phyloP scores from a whole-genome alignment of 35 echinoderm and acorn worm species.

The Ophiothrix spiculata region DNA sequence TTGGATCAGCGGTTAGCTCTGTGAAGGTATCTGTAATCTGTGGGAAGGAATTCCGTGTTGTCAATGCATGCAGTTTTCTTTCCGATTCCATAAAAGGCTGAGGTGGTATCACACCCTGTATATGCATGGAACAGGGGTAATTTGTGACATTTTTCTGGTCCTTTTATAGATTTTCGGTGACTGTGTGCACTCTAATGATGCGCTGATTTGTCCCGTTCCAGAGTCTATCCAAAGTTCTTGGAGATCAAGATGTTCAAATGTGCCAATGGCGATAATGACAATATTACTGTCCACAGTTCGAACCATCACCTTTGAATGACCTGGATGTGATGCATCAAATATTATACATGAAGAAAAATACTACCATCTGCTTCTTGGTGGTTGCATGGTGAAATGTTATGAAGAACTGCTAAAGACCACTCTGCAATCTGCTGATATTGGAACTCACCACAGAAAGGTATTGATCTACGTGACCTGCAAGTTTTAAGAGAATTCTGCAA shows the following conservation, averaged over 20 bases:
- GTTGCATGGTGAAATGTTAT: background rate
- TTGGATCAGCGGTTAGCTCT: background rate
- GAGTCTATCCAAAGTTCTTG: background rate
- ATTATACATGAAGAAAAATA: background rate
- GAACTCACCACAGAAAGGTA: background rate
- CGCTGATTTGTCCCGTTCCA: background rate
- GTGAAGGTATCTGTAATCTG: background rate
- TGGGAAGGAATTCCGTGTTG: background rate
- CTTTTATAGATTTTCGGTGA: background rate
- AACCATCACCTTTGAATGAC: background rate
- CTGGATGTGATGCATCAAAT: background rate
- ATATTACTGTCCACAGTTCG: background rate
- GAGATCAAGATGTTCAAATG: too few relatives aligned
- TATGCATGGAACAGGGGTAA: background rate
- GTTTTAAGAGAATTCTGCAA: too few relatives aligned
- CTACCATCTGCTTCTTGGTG: background rate
- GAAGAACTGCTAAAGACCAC: too few relatives aligned
- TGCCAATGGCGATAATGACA: background rate
- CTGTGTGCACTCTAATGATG: background rate
- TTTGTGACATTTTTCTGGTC: background rate
- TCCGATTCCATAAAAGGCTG: background rate
- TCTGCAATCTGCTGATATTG: background rate
- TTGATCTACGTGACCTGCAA: too few relatives aligned
- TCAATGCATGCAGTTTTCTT: background rate
- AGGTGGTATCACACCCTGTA: background rate